These are phyloP conservation scores for Zygogramma bicolorata DNA, from an alignment of 2,888 invertebrate genomes.

Conservation along the genomic window DNA sequence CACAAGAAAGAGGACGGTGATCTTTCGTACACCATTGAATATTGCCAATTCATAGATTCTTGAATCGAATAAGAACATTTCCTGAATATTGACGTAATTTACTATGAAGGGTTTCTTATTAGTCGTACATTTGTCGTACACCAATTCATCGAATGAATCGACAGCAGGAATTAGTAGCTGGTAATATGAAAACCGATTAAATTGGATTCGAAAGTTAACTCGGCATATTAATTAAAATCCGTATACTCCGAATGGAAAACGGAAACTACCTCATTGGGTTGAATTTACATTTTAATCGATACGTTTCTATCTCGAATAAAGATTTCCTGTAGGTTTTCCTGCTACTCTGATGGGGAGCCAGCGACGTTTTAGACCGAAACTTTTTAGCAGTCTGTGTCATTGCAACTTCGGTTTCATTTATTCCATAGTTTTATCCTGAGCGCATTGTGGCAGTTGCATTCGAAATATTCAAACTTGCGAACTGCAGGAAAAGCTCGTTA, in stretches of 20 bases:
- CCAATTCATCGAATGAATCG: no score
- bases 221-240: slow-evolving; percentile 55
- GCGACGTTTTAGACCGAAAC: slow-evolving; percentile 45
- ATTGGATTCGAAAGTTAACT: slow-evolving; percentile 10
- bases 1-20: no score
- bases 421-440: slow-evolving; percentile 54
- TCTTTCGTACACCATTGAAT: no score
- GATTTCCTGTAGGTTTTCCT: slow-evolving; percentile 54
- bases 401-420: slow-evolving; percentile 53
- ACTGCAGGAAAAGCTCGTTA: neutral
- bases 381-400: slow-evolving; percentile 52
- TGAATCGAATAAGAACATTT: no score
- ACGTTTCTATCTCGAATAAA: slow-evolving; percentile 55
- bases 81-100: no score
- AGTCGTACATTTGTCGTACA: no score
- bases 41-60: no score
- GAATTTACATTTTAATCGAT: slow-evolving; percentile 58
- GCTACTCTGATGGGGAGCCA: slow-evolving; percentile 50
- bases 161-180: no score
- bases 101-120: no score
- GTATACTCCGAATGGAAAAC: slow-evolving; percentile 47
- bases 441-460: neutral
- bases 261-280: slow-evolving; percentile 52
- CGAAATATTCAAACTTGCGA: neutral
- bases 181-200: neutral